Evolutionary conservation across 2,113 vertebrate genomes (phyloP).

Genomic region (Anoplopoma fimbria): DNA sequence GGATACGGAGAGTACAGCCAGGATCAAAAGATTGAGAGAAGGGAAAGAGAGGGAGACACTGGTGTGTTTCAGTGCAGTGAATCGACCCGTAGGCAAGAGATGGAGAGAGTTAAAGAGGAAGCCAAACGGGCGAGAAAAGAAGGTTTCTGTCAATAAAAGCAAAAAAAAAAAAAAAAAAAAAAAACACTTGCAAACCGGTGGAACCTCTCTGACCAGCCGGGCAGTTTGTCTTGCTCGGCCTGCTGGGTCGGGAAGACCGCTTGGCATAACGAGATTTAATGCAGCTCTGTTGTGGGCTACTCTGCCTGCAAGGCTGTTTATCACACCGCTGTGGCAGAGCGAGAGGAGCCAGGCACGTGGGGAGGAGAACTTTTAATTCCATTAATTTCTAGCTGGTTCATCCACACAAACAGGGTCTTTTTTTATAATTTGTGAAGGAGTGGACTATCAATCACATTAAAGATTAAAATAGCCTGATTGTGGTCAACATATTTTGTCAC

Average conservation of each 20-base stretch:
- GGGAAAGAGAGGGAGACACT: slow-evolving; percentile 13
- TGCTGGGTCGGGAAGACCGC: slow-evolving; percentile 20
- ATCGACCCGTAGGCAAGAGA: slow-evolving; percentile 39
- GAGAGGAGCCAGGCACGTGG: neutral
- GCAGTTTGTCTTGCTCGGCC: slow-evolving; percentile 46
- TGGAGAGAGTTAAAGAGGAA: slow-evolving; percentile 12
- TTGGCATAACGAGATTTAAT: slow-evolving; percentile 65
- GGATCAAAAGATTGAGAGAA: slow-evolving; percentile 41
- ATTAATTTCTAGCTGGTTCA: slow-evolving; percentile 27
- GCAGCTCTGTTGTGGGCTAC: slow-evolving; percentile 30
- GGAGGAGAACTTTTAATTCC: slow-evolving; percentile 7
- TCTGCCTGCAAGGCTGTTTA: slow-evolving; percentile 22
- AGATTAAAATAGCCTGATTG: slow-evolving; percentile 67
- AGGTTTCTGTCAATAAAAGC: slow-evolving; percentile 56
- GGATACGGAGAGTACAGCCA: slow-evolving; percentile 3
- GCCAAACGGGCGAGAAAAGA: slow-evolving; percentile 20
- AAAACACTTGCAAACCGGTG: slow-evolving; percentile 30
- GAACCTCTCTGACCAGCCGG: neutral
- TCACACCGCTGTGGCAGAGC: slow-evolving; percentile 25
- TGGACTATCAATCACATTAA: slow-evolving; percentile 50
- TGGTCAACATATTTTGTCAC: slow-evolving; percentile 47
- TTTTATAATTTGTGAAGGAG: neutral
- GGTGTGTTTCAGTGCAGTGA: slow-evolving; percentile 35
- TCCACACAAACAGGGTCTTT: neutral
- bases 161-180: slow-evolving; percentile 28